Percentiles rank a stretch among this genome's conserved stretches.
Evolutionary conservation across 2,113 vertebrate genomes (phyloP).

Genomic region (Ctenodactylus gundi): DNA sequence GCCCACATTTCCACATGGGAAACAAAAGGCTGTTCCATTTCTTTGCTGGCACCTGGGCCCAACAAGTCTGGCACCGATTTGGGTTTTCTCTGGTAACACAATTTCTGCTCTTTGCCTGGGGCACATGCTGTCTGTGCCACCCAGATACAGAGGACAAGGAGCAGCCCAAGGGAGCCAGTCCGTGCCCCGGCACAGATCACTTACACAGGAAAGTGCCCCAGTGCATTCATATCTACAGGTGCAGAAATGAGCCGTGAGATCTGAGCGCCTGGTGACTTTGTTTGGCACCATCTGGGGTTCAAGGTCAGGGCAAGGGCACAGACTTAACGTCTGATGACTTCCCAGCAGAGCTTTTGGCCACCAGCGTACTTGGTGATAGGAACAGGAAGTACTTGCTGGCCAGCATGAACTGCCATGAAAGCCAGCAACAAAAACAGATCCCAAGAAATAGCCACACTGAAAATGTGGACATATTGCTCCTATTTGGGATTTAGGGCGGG

Average conservation of each 20-base stretch:
- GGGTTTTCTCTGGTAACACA: not conserved
- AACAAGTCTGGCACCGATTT: not conserved
- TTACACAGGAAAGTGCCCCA: not conserved
- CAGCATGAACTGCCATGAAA: not conserved
- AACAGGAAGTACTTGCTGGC: not conserved
- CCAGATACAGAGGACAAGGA: not conserved
- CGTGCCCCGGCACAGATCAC: no score
- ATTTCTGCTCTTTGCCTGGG: not conserved
- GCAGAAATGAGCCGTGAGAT: not conserved
- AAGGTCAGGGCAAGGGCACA: conserved; percentile 20
- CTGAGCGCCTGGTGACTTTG: conserved; percentile 3
- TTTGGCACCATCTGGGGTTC: not conserved
- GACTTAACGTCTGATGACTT: not conserved
- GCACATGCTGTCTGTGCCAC: not conserved
- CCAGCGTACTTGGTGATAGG: not conserved
- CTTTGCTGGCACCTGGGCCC: not conserved
- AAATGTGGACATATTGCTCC: not conserved
- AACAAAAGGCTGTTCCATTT: not conserved
- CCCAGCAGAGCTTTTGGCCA: not conserved
- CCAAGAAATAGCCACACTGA: not conserved
- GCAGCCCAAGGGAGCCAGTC: no score
- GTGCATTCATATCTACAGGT: not conserved
- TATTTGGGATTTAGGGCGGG: not conserved
- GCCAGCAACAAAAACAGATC: not conserved
- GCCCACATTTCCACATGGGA: not conserved